Conservation (phyloP, 2,888 invertebrate species). For the Thecocarcelia acutangulata region DNA sequence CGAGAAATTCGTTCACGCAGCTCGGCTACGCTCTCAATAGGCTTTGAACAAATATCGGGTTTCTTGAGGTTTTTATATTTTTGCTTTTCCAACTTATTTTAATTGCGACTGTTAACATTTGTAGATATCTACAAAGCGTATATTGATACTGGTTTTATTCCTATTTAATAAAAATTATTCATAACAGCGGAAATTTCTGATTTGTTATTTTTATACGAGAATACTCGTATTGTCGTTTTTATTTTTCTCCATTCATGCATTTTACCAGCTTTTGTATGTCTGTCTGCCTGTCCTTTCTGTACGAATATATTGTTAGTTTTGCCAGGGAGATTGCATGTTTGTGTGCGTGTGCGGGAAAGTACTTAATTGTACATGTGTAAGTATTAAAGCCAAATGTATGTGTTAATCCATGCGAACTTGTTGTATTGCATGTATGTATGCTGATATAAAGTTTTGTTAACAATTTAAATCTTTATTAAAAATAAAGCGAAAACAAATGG, state of each 20-base stretch:
- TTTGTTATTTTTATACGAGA: constrained; percentile 48
- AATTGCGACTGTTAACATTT: neutral
- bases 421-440: constrained; percentile 30
- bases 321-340: neutral
- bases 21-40: too few species aligned
- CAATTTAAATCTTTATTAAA: constrained; percentile 47
- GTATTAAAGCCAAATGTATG: constrained; percentile 1
- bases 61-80: too few species aligned
- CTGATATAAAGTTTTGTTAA: constrained; percentile 36
- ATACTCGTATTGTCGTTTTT: constrained; percentile 14
- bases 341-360: neutral
- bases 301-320: neutral
- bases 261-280: constrained; percentile 14
- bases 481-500: constrained; percentile 39
- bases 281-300: neutral
- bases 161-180: constrained; percentile 56
- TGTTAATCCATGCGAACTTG: constrained; percentile 36
- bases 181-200: constrained; percentile 57
- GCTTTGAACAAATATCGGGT: too few species aligned
- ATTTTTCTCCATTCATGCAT: constrained; percentile 33
- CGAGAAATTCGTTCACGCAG: too few species aligned
- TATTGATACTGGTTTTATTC: constrained; percentile 29
- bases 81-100: neutral
- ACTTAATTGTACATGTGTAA: constrained; percentile 9
- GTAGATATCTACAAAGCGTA: constrained; percentile 5